Evolutionary conservation across 2,888 invertebrate genomes (phyloP).

Genomic region (Hirtodrosophila trivittata): DNA sequence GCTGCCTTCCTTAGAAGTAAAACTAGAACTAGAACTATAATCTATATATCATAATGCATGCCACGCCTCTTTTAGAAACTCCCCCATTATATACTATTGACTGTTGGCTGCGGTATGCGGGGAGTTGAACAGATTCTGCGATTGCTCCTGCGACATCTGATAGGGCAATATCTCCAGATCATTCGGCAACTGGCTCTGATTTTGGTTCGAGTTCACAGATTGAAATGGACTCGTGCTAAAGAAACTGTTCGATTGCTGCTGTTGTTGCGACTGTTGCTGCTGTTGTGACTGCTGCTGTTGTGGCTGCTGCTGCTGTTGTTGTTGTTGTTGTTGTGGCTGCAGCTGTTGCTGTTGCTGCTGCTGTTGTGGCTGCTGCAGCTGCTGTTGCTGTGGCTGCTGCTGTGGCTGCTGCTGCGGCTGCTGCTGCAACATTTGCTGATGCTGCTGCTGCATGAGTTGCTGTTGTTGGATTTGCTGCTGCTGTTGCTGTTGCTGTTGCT

Average conservation of each 20-base stretch:
- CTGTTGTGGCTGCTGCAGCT: conserved; percentile 46
- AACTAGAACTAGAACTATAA: background rate
- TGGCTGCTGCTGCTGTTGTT: conserved; percentile 46
- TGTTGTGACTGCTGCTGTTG: conserved; percentile 46
- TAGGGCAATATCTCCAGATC: conserved; percentile 84
- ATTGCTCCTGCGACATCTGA: conserved; percentile 84
- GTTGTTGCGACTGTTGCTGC: conserved; percentile 54
- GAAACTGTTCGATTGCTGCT: conserved; percentile 57
- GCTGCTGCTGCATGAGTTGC: conserved; percentile 39
- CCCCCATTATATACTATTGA: conserved; percentile 52
- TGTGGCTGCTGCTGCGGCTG: conserved; percentile 46
- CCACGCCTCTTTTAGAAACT: conserved; percentile 36
- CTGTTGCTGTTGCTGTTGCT: conserved; percentile 28
- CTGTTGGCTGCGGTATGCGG: conserved; percentile 65
- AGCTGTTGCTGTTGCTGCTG: conserved; percentile 46
- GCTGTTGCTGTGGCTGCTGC: conserved; percentile 55
- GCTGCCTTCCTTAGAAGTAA: conserved; percentile 3
- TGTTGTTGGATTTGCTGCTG: conserved; percentile 52
- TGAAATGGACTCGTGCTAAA: conserved; percentile 72
- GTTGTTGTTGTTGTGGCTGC: too few species aligned
- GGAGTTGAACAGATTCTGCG: conserved; percentile 83
- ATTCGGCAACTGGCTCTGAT: conserved; percentile 75
- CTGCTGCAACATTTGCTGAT: conserved; percentile 40
- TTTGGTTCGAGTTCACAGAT: conserved; percentile 55
- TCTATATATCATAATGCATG: conserved; percentile 21